Conservation (phyloP, 2,888 invertebrate species). For the Tinea semifulvella region DNA sequence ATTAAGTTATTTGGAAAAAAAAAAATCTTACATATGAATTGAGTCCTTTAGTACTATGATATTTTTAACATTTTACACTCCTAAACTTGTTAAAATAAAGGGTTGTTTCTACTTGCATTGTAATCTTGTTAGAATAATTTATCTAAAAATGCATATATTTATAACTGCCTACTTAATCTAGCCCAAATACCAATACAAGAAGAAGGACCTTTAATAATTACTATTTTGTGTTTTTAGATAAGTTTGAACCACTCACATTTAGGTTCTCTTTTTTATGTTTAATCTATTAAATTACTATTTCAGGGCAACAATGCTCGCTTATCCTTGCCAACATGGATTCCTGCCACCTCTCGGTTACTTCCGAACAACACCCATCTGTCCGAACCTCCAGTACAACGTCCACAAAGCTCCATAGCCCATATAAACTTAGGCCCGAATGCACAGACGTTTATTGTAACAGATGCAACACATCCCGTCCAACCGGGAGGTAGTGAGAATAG, state of each 20-base stretch:
- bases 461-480: conserved; percentile 33
- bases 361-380: conserved; percentile 13
- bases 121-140: no score
- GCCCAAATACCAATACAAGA: no score
- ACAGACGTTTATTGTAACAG: conserved; percentile 45
- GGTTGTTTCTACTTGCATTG: no score
- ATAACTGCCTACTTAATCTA: not conserved
- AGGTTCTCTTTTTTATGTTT: not conserved
- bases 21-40: no score
- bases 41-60: no score
- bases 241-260: not conserved
- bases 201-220: not conserved
- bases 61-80: no score
- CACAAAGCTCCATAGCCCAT: conserved; percentile 54
- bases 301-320: conserved; percentile 54
- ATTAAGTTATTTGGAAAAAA: no score
- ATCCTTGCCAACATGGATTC: conserved; percentile 54
- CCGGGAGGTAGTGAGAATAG: conserved; percentile 33
- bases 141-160: no score
- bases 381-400: conserved; percentile 31
- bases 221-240: not conserved
- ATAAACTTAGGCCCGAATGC: conserved; percentile 39
- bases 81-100: no score
- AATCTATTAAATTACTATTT: conserved; percentile 15
- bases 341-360: conserved; percentile 26